These are phyloP conservation scores for Climacteris rufus DNA, from an alignment of 2,113 vertebrate species.

Conservation along the genomic window DNA sequence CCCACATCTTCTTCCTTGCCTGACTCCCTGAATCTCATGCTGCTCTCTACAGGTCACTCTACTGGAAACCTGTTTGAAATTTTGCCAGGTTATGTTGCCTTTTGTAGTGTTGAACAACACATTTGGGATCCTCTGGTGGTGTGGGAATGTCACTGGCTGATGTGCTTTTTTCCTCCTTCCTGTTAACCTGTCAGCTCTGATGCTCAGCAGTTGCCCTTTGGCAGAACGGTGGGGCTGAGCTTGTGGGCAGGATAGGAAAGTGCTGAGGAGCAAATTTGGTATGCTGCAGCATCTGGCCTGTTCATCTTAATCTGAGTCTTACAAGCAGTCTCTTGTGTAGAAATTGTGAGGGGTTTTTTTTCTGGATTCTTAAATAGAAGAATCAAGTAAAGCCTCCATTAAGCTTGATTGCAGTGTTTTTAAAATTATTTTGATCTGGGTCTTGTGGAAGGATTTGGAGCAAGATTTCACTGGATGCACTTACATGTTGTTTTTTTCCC, in stretches of 20 bases:
- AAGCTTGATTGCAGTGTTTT: slow-evolving; percentile 12
- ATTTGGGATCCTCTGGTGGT: background rate
- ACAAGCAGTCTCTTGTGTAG: background rate
- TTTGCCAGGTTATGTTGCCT: slow-evolving; percentile 1
- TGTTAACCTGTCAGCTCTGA: background rate
- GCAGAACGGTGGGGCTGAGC: background rate
- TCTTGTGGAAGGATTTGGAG: background rate
- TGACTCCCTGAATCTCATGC: background rate
- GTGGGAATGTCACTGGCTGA: background rate
- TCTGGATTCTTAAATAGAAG: background rate
- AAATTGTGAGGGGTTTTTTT: background rate
- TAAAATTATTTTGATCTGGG: background rate
- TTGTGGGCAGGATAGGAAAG: background rate
- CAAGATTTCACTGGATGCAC: background rate
- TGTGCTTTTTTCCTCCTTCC: background rate
- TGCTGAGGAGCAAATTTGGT: background rate
- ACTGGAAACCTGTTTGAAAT: background rate
- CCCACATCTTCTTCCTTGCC: background rate
- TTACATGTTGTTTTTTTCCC: background rate
- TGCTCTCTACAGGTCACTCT: background rate
- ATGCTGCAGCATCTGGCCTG: background rate
- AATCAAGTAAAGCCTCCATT: background rate
- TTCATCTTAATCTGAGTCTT: background rate
- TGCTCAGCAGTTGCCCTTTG: background rate
- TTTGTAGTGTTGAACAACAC: background rate